Base-by-base conservation (phyloP, 2,113 vertebrate genomes). In the Neopipo cinnamomea region DNA sequence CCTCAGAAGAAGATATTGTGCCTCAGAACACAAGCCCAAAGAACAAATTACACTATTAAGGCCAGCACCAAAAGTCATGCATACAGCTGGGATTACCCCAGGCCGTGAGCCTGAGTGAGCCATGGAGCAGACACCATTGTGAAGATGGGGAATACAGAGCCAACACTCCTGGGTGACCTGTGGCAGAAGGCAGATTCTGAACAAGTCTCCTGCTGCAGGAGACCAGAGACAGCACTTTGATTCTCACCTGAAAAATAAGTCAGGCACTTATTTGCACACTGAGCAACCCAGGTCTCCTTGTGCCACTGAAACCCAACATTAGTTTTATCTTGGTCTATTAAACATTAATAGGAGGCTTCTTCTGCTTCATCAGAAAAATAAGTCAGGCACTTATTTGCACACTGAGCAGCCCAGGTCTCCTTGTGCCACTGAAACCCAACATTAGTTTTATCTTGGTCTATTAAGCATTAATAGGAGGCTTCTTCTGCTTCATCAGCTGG, bases 81-180 rank as follows among this genome's bases (percentile, higher is more conserved):
- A 21, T 3, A 12, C 12, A 58, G 41, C 71, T 76, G 41, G 6
- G 28, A 88, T 88, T 13, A 37, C 20, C 31, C 49, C 42, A n/a
- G 22, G 16, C 37, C 0, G 0, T 13, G 18, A 66, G 55, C 11
- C 66, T 21, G 33, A 74, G 37, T 4, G 28, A 72, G 37, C 1
- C 0, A 14, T 8, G 44, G 41, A 76, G 19, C 30, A 79, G 46
- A 30, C 18, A 11, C 4, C 0, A 0, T 1, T 35, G 47, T 14
- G 44, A 70, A 74, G 59, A 67, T 0, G 0, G 9, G 6, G 44
- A 3, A 6, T 25, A 44, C 33, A 76, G 22, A 71, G 55, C 9
- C 44, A 58, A 19, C 2, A 2, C 3, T 59, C 11, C 12, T 0
- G 0, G 37, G 8, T 23, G 46, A 27, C 21, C 41, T 30, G 62